Evolutionary conservation across 2,888 invertebrate genomes (phyloP).

Genomic region (Apamea sordens): DNA sequence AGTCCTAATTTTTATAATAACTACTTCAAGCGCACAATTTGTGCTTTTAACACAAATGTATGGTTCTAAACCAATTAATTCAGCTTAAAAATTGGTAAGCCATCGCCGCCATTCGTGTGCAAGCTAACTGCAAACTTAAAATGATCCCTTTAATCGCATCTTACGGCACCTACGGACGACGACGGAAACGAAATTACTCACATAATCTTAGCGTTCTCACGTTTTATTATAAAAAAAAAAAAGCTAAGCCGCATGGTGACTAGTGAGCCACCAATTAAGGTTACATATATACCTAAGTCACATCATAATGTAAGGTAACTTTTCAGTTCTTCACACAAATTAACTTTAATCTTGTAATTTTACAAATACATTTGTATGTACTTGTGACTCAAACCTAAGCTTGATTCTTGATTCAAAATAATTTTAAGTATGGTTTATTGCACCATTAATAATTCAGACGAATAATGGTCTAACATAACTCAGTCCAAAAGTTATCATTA

Average conservation of each 20-base stretch:
- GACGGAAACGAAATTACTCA: conserved; percentile 40
- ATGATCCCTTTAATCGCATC: conserved; percentile 25
- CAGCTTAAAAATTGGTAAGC: neutral
- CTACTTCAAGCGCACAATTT: neutral
- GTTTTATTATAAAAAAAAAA: no score
- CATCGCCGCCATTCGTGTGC: neutral
- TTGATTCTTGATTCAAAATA: conserved; percentile 10
- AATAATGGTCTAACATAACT: conserved; percentile 36
- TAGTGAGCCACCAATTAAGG: conserved; percentile 28
- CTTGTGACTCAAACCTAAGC: neutral
- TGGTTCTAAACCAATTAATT: neutral
- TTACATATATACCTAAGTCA: conserved; percentile 8
- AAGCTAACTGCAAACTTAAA: conserved; percentile 21
- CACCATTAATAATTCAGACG: conserved; percentile 29
- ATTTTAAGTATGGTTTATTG: conserved; percentile 25
- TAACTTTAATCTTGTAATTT: neutral
- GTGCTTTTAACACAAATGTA: neutral
- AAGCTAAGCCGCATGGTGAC: conserved; percentile 26
- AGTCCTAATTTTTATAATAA: neutral
- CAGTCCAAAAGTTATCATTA: conserved; percentile 43
- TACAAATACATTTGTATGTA: neutral
- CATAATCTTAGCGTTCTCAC: conserved; percentile 42
- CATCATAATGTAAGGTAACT: conserved; percentile 1
- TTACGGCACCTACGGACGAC: conserved; percentile 12
- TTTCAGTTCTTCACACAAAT: neutral